Evolutionary conservation across 2,888 invertebrate genomes (phyloP), one percentile per base, ranked within the genome.

Genomic region (Aromia moschata): DNA sequence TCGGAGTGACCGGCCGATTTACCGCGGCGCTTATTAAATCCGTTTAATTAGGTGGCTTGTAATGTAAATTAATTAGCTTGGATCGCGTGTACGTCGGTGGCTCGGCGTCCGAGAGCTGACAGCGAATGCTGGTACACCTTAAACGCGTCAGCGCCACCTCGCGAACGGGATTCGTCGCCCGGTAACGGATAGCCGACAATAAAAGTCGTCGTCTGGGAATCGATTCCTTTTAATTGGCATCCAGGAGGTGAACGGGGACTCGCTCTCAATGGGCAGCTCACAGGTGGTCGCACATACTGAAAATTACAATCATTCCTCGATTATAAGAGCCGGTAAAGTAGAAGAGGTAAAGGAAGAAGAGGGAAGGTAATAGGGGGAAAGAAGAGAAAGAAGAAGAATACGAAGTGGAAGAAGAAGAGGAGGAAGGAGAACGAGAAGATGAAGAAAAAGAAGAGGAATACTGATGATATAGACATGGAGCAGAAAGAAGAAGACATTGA

Each of bases 11-110:
- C 58, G 20, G 58, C 55, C 53, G 65, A 60, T 62, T 65, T 60
- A 65, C 58, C 53, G 49, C 20, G 47, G 46, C 60, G 46, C 69
- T 74, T 73, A 75, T 72, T 74, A 73, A 75, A 74, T 75, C 70
- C 70, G 72, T 70, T 76, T 76, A 76, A 76, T 76, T 75, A 74
- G 75, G 71, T 74, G 72, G 72, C 74, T 70, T 75, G 76, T 76
- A 75, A 74, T 72, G 74, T 70, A 73, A 76, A 74, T 76, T 75
- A 76, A 76, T 75, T 75, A 74, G 73, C 70, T 73, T 71, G 70
- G 71, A 72, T 75, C 72, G 75, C 75, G 74, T 74, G 75, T 74
- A 66, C 18, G 41, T 30, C 36, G 46, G 64, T 45, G 58, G 57
- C 31, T 31, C 10, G 52, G 14, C 12, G 41, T 52, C 41, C 11